Base-by-base conservation (phyloP, 2,888 invertebrate genomes). In the Strigamia transsilvanica region DNA sequence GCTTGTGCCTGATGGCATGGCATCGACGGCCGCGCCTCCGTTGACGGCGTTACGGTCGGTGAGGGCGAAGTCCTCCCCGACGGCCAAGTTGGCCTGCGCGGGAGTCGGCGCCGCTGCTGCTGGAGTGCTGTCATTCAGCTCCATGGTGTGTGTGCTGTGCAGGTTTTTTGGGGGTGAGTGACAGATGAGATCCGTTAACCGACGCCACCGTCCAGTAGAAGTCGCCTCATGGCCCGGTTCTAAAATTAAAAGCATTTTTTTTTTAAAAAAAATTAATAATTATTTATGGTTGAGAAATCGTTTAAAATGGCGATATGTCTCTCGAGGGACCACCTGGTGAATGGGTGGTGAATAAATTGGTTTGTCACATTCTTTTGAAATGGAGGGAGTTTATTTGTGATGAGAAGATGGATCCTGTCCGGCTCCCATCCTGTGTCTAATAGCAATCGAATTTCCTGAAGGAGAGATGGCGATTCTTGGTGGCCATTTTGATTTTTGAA, bases 11-110 rank as follows among this genome's bases (percentile, higher is more conserved):
- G 78, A 38, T 38, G 78, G 34, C 78, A 41, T 41, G 34, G 41
- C 34, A 78, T 78, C 78, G 34, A 78, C 78, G n/a, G 78, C 78
- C 78, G 34, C 78, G 78, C 78, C 78, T 34, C 78, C 78, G 41
- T 78, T 78, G 34, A 41, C 78, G 78, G 78, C 41, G 34, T 41
- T 41, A 41, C 41, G 78, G 78, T 78, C 78, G 34, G 78, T 18
- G n/a, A 78, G 78, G 41, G 78, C 41, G 78, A 78, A 78, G 78
- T 78, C 78, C 78, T 78, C 78, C 34, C 78, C 41, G 18, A 41
- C 41, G 34, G 78, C 78, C 78, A 78, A 41, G 78, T 78, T 78
- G 34, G 41, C 41, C 78, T 66, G 61, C 61, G 61, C 61, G 23
- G 61, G 61, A 66, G 61, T 66, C 61, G 61, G 61, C 61, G 61